A percentile compares a stretch with the other conserved stretches of the same genome.
Evolutionary conservation across 2,888 invertebrate species (phyloP).

Genomic region (Ferrisia virgata): DNA sequence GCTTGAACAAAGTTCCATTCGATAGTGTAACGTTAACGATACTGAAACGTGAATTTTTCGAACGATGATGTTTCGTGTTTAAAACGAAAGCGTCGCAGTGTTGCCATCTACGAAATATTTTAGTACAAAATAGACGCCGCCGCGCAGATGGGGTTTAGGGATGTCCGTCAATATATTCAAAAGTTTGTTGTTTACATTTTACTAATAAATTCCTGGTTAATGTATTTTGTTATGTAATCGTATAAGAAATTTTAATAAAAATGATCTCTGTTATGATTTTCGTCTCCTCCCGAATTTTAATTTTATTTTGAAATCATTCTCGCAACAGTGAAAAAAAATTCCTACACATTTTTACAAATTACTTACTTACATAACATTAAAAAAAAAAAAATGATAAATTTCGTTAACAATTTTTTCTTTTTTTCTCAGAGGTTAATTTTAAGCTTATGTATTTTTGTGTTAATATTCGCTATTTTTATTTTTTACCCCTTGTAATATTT

Average conservation of each 20-base stretch:
- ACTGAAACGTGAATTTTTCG: not conserved
- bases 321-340: not conserved
- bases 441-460: not conserved
- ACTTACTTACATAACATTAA: not conserved
- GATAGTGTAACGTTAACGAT: not conserved
- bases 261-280: conserved; percentile 34
- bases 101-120: not conserved
- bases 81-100: not conserved
- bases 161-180: conserved; percentile 37
- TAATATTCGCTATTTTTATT: not conserved
- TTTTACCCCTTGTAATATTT: not conserved
- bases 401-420: not conserved
- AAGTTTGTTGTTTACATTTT: conserved; percentile 29
- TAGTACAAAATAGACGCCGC: conserved; percentile 27
- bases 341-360: not conserved
- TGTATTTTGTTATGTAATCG: conserved; percentile 42
- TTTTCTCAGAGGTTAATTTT: not conserved
- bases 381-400: not conserved
- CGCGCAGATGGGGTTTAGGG: not conserved
- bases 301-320: not conserved
- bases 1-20: not conserved
- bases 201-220: conserved; percentile 33
- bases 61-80: not conserved
- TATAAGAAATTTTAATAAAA: conserved; percentile 29
- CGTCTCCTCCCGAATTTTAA: not conserved